Conservation (phyloP, 2,888 invertebrate genomes). For the Lutraria lutraria region DNA sequence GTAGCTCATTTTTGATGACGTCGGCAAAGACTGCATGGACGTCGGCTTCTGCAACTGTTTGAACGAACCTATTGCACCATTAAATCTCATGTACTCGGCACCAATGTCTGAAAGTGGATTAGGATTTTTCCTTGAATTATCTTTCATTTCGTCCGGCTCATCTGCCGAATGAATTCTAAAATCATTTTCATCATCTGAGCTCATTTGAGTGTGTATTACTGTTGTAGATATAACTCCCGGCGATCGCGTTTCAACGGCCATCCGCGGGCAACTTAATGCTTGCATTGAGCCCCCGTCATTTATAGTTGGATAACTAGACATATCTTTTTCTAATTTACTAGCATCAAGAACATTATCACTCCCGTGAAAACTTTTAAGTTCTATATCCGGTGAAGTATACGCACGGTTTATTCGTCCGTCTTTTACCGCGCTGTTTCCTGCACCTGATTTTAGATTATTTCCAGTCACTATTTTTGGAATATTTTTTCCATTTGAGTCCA, state of each 20-base stretch:
- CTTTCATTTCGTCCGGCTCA: conserved; percentile 49
- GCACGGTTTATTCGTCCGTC: conserved; percentile 83
- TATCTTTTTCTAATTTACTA: conserved; percentile 57
- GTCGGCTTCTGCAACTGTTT: conserved; percentile 98
- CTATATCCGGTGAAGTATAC: conserved; percentile 85
- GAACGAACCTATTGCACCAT: conserved; percentile 98
- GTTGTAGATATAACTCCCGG: conserved; percentile 62
- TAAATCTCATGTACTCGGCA: conserved; percentile 97
- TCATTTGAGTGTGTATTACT: conserved; percentile 59
- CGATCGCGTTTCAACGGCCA: conserved; percentile 70
- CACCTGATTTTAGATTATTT: conserved; percentile 59
- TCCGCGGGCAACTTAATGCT: conserved; percentile 63
- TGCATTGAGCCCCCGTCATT: conserved; percentile 63
- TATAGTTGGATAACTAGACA: conserved; percentile 50
- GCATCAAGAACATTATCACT: conserved; percentile 66
- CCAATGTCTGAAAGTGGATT: conserved; percentile 95
- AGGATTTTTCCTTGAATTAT: conserved; percentile 60
- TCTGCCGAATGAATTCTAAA: conserved; percentile 43
- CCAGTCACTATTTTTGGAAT: conserved; percentile 58
- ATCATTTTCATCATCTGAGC: conserved; percentile 71
- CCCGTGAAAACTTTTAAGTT: conserved; percentile 77
- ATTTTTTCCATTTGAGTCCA: conserved; percentile 62
- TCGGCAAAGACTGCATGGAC: conserved; percentile 96
- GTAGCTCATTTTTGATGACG: conserved; percentile 88
- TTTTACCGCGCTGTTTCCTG: conserved; percentile 62